Evolutionary conservation across 2,113 vertebrate genomes (phyloP).

Genomic region (Mixornis gularis): DNA sequence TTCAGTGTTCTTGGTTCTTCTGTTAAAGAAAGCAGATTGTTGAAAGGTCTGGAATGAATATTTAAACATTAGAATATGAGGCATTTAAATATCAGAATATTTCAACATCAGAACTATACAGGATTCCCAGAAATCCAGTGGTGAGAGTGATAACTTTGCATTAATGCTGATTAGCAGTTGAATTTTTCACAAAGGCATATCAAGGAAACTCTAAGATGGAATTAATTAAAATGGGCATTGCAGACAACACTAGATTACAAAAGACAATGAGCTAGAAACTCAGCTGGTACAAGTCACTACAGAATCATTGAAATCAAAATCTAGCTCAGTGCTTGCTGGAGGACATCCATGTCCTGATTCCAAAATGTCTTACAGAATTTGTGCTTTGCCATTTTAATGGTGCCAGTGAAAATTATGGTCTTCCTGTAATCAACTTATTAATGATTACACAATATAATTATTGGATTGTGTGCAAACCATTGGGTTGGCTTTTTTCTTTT

Average conservation of each 20-base stretch:
- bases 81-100: neutral
- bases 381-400: neutral
- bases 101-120: neutral
- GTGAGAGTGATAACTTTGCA: neutral
- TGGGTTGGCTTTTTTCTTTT: neutral
- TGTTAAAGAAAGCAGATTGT: neutral
- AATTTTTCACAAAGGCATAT: neutral
- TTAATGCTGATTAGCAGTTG: neutral
- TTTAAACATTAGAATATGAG: neutral
- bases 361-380: neutral
- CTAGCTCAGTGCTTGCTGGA: neutral
- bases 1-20: neutral
- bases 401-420: neutral
- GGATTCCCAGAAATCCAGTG: neutral
- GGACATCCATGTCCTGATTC: neutral
- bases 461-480: neutral
- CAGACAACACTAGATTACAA: neutral
- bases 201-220: neutral
- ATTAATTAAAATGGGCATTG: slow-evolving; percentile 31
- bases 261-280: slow-evolving; percentile 3
- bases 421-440: slow-evolving; percentile 9
- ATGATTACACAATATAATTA: neutral
- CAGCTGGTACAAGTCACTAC: neutral
- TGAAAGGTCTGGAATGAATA: neutral
- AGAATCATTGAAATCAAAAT: neutral